phyloP scores from a whole-genome alignment of 2,888 invertebrate species.

The Pheosia tremula region DNA sequence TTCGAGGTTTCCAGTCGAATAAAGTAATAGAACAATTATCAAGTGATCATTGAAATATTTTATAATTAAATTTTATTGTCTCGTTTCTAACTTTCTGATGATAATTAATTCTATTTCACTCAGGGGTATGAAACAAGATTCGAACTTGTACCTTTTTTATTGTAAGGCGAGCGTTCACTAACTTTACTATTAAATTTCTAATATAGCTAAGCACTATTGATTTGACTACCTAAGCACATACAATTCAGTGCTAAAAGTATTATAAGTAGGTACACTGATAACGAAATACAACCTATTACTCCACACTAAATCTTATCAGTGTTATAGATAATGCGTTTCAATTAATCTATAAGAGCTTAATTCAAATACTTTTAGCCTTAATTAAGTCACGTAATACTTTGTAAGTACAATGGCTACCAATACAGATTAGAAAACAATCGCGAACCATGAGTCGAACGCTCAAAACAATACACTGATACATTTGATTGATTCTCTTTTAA shows the following conservation, averaged over 20 bases:
- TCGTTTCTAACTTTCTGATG: no score
- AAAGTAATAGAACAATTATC: not conserved
- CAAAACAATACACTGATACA: constrained; percentile 35
- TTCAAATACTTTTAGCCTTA: constrained; percentile 16
- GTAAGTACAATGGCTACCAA: constrained; percentile 31
- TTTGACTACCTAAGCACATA: not conserved
- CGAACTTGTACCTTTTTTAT: no score
- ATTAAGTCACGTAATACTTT: constrained; percentile 28
- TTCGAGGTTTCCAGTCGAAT: constrained; percentile 1
- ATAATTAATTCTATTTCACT: no score
- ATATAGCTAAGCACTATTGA: not conserved
- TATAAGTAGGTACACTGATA: not conserved
- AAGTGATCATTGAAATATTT: not conserved
- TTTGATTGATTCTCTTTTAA: constrained; percentile 37
- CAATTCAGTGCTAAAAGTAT: not conserved
- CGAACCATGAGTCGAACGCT: constrained; percentile 18
- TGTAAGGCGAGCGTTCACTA: no score
- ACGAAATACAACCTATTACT: not conserved
- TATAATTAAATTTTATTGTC: no score
- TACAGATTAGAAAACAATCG: constrained; percentile 22
- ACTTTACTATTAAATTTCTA: no score
- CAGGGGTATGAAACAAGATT: no score
- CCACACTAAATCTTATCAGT: constrained; percentile 4
- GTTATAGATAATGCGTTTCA: constrained; percentile 7
- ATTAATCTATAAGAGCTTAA: constrained; percentile 9